These are phyloP conservation scores for Pseudocheirus occidentalis DNA, from an alignment of 2,797 vertebrate genomes.

Conservation along the genomic window DNA sequence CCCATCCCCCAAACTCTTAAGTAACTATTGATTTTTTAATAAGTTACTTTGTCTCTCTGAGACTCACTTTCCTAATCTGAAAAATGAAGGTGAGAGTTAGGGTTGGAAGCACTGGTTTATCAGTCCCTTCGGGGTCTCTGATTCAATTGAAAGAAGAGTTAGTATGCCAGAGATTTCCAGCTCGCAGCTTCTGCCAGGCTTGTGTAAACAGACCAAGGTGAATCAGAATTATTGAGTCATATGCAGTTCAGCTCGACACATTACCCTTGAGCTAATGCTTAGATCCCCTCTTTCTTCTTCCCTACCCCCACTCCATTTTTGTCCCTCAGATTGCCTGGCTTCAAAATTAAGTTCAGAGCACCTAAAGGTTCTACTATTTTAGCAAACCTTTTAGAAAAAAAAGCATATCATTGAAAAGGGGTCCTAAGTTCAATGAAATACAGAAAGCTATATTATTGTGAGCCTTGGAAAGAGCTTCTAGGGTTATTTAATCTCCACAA, in stretches of 20 bases:
- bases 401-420: slow-evolving; percentile 38
- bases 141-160: background rate
- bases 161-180: background rate
- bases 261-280: background rate
- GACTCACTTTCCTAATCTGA: background rate
- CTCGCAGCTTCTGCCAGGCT: too few relatives aligned
- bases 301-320: background rate
- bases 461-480: slow-evolving; percentile 46
- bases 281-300: background rate
- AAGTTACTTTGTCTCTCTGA: background rate
- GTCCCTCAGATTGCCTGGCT: background rate
- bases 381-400: background rate
- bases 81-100: background rate
- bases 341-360: slow-evolving; percentile 13
- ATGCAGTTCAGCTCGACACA: background rate
- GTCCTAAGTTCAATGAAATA: background rate
- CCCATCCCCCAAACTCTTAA: background rate
- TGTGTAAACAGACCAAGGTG: background rate
- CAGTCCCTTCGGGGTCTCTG: background rate
- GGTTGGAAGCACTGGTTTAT: background rate
- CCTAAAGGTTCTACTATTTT: background rate
- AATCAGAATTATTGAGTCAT: background rate
- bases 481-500: background rate
- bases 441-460: background rate
- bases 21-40: background rate